phyloP scores from a whole-genome alignment of 2,888 invertebrate species.

The Ophion costatus region DNA sequence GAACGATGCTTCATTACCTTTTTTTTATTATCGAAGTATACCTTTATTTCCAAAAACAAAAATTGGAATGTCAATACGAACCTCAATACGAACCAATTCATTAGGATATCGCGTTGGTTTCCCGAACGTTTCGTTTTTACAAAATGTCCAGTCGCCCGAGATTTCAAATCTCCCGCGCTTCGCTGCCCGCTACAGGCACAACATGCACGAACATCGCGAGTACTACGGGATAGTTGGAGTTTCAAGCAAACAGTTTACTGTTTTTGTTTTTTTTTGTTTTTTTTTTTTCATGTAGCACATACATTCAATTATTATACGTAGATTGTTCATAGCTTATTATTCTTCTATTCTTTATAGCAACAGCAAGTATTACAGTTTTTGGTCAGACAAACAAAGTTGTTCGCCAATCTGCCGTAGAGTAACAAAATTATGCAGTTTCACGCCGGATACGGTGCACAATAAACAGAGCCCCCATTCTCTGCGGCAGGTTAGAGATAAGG shows the following conservation, averaged over 20 bases:
- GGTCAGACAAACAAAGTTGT: constrained; percentile 81
- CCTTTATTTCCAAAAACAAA: constrained; percentile 43
- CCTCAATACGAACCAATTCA: too few relatives aligned
- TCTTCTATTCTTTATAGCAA: constrained; percentile 79
- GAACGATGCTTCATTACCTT: neutral
- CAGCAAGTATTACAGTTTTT: constrained; percentile 81
- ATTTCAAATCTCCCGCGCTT: neutral
- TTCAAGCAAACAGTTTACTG: constrained; percentile 54
- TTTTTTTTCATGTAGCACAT: constrained; percentile 78
- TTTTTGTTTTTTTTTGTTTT: constrained; percentile 39
- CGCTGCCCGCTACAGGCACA: neutral
- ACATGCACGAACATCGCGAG: constrained; percentile 23
- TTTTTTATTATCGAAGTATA: constrained; percentile 28
- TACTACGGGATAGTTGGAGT: constrained; percentile 30
- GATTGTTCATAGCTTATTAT: constrained; percentile 83
- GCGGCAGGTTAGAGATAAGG: constrained; percentile 83
- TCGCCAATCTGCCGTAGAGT: constrained; percentile 79
- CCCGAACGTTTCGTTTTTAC: too few relatives aligned
- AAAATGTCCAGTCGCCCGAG: neutral
- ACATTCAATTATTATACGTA: constrained; percentile 83
- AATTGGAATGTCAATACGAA: constrained; percentile 18
- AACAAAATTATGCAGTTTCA: constrained; percentile 72
- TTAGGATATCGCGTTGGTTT: too few relatives aligned
- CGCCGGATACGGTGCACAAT: constrained; percentile 84
- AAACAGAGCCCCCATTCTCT: constrained; percentile 85